These are phyloP conservation scores for Polypterus senegalus DNA, from an alignment of 2,113 vertebrate genomes.

Conservation along the genomic window DNA sequence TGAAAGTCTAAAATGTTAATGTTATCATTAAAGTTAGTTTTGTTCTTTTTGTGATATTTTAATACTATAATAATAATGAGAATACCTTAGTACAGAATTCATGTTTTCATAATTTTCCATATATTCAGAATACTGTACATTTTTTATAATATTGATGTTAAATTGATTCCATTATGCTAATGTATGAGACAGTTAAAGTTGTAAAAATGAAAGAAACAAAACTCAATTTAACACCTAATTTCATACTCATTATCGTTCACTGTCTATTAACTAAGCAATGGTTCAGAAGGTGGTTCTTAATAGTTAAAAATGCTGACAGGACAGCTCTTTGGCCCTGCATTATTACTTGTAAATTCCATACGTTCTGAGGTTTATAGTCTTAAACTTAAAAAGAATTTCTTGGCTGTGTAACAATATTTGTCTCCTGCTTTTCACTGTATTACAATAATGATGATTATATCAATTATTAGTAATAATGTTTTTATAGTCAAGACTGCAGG, in stretches of 20 bases:
- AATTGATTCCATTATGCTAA: conserved; percentile 21
- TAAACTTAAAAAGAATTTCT: conserved; percentile 4
- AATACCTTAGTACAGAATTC: too few species aligned
- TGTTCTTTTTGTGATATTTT: too few species aligned
- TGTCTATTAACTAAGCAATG: conserved; percentile 77
- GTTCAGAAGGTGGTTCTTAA: conserved; percentile 76
- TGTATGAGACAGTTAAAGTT: conserved; percentile 67
- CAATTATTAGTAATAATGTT: too few species aligned
- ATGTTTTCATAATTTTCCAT: not conserved
- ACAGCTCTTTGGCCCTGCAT: conserved; percentile 54
- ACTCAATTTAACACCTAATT: conserved; percentile 78
- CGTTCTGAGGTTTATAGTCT: not conserved
- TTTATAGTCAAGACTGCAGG: too few species aligned
- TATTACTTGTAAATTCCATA: conserved; percentile 31
- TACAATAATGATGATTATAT: too few species aligned
- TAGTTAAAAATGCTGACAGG: conserved; percentile 78
- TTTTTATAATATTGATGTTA: not conserved
- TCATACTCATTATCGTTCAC: conserved; percentile 82
- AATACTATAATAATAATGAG: too few species aligned
- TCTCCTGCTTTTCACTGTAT: too few species aligned
- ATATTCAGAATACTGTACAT: too few species aligned
- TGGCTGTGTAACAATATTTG: not conserved
- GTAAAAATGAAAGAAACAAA: conserved; percentile 56
- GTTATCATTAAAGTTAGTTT: too few species aligned
- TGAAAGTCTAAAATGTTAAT: too few species aligned